Conservation (phyloP, 1,140 invertebrate genomes). For the Nasonia vitripennis region DNA sequence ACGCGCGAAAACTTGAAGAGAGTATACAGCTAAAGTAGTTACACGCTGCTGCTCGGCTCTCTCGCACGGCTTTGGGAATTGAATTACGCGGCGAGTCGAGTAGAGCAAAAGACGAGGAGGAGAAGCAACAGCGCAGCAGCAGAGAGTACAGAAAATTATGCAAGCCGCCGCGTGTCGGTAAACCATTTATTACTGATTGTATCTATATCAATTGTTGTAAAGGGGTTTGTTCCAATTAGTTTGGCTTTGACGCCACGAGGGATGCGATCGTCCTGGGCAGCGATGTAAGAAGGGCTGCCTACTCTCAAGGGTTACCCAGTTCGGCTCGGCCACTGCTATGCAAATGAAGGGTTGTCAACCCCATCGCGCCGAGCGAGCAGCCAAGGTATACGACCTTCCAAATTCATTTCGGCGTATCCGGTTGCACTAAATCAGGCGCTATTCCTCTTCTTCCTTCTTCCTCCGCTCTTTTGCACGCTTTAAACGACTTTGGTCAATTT, state of each 20-base stretch:
- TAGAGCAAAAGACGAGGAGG: too few species aligned
- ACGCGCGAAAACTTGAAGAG: constrained; percentile 29
- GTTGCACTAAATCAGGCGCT: constrained; percentile 62
- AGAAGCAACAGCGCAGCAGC: background rate
- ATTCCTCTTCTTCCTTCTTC: background rate
- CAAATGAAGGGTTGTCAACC: constrained; percentile 62
- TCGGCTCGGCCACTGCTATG: constrained; percentile 48
- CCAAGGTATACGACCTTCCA: constrained; percentile 26
- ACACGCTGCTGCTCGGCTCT: background rate
- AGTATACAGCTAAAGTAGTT: constrained; percentile 17
- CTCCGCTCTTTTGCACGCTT: background rate
- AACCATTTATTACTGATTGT: constrained; percentile 52
- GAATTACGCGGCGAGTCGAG: constrained; percentile 21
- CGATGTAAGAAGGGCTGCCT: constrained; percentile 52
- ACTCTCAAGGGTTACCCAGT: constrained; percentile 42
- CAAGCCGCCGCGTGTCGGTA: constrained; percentile 1
- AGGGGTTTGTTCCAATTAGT: constrained; percentile 51
- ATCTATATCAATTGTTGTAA: constrained; percentile 52
- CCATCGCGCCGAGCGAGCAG: constrained; percentile 42
- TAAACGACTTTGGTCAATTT: constrained; percentile 47
- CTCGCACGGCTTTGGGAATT: constrained; percentile 21
- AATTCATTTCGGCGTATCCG: constrained; percentile 59
- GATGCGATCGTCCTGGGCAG: constrained; percentile 33
- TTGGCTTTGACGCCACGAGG: constrained; percentile 39
- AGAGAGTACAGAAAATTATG: constrained; percentile 43